Base-by-base conservation (phyloP, 2,113 vertebrate species). In the Amphiprion ocellaris region DNA sequence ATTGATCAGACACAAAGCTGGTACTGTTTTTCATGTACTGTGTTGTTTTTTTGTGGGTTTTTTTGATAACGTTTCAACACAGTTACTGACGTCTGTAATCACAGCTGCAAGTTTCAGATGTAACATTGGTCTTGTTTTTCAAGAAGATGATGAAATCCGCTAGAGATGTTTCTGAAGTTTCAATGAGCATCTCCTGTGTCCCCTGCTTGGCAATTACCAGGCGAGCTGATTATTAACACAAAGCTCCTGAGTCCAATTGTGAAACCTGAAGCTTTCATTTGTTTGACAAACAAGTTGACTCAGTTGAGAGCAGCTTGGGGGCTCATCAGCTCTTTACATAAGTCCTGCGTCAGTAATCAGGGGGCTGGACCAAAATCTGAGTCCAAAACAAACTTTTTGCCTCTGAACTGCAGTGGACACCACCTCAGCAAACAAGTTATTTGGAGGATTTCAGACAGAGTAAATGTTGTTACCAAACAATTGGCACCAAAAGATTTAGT, bases 201-300 rank as follows among this genome's bases (percentile, higher is more conserved):
- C 63, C 67, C 63, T 19, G 77, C 52, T 89, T 74, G 84, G 73
- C 76, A 75, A 87, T 90, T 80, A 82, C 74, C 79, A 77, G 77
- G 78, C 63, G 72, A 49, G 54, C 83, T 85, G 74, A 93, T 94
- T 63, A 92, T 92, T 93, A 92, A 92, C 87, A 11, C 56, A 19
- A 81, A n/a, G 55, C 73, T 81, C 70, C 68, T 12, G 61, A 73
- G 71, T 76, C 55, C 74, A 68, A 79, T 91, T 90, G 77, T 69
- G 84, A 77, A 89, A 82, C 46, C 61, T 33, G 28, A 83, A 78
- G 62, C 70, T 79, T 58, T 73, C 52, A 56, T 70, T 76, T 90
- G 85, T 88, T 91, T 90, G 78, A 16, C 62, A 88, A 92, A 91
- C 92, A 84, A 77, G 73, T 77, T 68, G 74, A 82, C 85, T 84